A percentile compares a stretch with the other conserved stretches of the same genome.
phyloP scores from a whole-genome alignment of 2,888 invertebrate species.

The Pediacus dermestoides region DNA sequence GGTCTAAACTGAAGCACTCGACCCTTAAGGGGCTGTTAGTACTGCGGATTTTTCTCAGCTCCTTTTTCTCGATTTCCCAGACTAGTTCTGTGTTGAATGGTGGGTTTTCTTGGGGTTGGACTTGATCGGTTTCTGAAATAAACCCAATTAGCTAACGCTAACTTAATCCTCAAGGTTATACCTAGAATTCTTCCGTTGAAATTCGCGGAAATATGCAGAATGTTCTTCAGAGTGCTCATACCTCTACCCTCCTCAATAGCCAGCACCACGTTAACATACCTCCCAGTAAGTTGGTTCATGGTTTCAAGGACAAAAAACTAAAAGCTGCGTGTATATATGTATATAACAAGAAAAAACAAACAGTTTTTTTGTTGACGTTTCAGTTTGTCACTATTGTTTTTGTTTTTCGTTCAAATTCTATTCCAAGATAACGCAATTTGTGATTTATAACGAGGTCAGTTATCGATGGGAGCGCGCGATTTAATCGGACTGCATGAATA shows the following conservation, averaged over 20 bases:
- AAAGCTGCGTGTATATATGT: too few relatives aligned
- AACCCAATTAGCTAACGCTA: too few relatives aligned
- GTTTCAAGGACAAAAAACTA: too few relatives aligned
- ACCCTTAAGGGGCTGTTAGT: conserved; percentile 71
- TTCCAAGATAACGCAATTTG: too few relatives aligned
- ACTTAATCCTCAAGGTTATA: conserved; percentile 17
- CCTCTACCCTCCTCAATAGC: conserved; percentile 64
- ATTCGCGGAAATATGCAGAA: conserved; percentile 41
- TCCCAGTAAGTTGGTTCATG: conserved; percentile 65
- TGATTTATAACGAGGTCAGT: too few relatives aligned
- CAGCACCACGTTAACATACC: conserved; percentile 63
- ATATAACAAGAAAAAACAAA: too few relatives aligned
- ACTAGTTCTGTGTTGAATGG: conserved; percentile 70
- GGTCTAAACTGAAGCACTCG: conserved; percentile 59
- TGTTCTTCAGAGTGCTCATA: conserved; percentile 40
- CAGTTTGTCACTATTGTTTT: too few relatives aligned
- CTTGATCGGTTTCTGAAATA: conserved; percentile 62
- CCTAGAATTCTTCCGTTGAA: conserved; percentile 43
- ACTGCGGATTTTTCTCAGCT: conserved; percentile 67
- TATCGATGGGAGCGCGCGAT: too few relatives aligned
- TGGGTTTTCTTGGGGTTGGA: conserved; percentile 57
- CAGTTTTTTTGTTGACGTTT: too few relatives aligned
- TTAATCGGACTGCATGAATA: too few relatives aligned
- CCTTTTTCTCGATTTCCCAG: conserved; percentile 73
- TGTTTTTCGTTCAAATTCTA: too few relatives aligned